These are phyloP conservation scores for Melikaiella ostensackeni DNA, from an alignment of 2,888 invertebrate genomes.

Conservation along the genomic window DNA sequence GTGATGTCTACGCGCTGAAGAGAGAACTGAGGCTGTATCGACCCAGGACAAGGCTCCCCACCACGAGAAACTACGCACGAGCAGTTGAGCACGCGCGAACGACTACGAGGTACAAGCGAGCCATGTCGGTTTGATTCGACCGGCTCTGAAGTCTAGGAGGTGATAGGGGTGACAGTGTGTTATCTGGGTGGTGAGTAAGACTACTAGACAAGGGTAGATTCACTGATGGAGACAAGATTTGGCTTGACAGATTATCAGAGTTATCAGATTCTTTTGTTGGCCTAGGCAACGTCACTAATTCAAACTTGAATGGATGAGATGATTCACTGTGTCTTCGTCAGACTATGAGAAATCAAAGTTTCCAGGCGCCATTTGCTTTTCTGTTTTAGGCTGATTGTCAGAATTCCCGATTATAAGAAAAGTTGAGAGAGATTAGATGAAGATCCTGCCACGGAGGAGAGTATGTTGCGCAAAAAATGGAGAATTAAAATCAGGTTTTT, in stretches of 20 bases:
- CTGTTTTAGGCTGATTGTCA: not conserved
- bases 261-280: constrained; percentile 1
- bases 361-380: constrained; percentile 4
- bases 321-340: not conserved
- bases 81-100: constrained; percentile 18
- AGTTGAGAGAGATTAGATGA: too few relatives aligned
- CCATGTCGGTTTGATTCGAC: constrained; percentile 15
- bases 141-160: not conserved
- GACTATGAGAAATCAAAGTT: not conserved
- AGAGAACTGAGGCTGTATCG: constrained; percentile 80
- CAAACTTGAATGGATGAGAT: not conserved
- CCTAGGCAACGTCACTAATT: not conserved
- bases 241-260: not conserved
- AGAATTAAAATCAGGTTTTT: not conserved
- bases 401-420: not conserved
- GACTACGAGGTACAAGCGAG: constrained; percentile 6
- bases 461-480: not conserved
- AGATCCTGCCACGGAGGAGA: not conserved
- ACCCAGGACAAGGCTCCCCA: constrained; percentile 61
- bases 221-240: not conserved
- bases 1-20: constrained; percentile 78
- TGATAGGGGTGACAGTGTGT: constrained; percentile 1
- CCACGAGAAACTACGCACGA: constrained; percentile 26
- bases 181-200: not conserved
- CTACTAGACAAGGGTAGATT: not conserved